Conservation (phyloP, 2,888 invertebrate genomes). For the Tanypteryx hageni region DNA sequence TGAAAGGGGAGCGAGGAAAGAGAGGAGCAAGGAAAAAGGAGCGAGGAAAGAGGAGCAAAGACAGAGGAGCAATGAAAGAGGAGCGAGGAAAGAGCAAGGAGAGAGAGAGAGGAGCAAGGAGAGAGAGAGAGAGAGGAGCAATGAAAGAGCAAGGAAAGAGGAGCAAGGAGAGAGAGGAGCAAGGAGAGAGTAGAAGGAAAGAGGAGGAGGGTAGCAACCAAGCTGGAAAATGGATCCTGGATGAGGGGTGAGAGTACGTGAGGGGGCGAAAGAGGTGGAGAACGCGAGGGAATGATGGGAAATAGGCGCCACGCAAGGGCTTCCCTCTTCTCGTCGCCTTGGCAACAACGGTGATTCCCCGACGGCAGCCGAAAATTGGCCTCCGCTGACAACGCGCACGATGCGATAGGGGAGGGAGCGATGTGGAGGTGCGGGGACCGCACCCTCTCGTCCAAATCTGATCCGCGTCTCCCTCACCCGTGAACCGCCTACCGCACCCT, state of each 20-base stretch:
- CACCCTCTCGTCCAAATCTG: neutral
- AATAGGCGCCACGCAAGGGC: constrained; percentile 4
- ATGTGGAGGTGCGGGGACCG: neutral
- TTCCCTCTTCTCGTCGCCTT: constrained; percentile 23
- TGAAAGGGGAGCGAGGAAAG: neutral
- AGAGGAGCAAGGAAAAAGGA: no score
- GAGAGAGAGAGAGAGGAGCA: neutral
- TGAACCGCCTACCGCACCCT: neutral
- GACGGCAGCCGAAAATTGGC: neutral
- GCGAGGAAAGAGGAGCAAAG: no score
- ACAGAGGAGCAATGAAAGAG: no score
- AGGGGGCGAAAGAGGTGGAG: neutral
- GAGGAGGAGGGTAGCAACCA: neutral
- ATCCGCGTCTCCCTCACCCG: neutral
- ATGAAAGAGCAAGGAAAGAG: no score
- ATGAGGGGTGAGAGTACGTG: neutral
- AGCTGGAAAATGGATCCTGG: no score
- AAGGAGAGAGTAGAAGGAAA: neutral
- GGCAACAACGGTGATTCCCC: constrained; percentile 33
- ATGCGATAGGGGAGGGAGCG: neutral
- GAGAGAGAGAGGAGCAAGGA: no score
- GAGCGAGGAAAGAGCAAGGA: no score
- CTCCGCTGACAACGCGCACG: neutral
- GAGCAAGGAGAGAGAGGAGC: neutral
- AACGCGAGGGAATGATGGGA: neutral